Conservation (phyloP, 2,797 vertebrate species). For the Cyprinella venusta region DNA sequence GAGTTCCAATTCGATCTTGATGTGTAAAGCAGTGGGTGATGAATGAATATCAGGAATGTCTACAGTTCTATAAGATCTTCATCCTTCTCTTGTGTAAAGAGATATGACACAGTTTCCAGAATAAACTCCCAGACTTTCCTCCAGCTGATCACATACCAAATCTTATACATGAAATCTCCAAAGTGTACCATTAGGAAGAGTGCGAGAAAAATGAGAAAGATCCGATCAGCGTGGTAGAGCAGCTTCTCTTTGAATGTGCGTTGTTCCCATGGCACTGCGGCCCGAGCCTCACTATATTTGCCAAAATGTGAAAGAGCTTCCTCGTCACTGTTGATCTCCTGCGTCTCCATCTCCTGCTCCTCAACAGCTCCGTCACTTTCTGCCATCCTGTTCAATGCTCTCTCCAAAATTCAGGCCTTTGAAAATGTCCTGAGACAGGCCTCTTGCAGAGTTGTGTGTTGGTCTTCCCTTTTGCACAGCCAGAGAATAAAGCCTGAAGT, state of each 20-base stretch:
- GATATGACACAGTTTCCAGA: conserved; percentile 53
- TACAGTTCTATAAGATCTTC: conserved; percentile 75
- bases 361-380: conserved; percentile 57
- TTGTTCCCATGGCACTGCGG: conserved; percentile 72
- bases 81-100: conserved; percentile 69
- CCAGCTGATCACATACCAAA: conserved; percentile 73
- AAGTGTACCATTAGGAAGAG: conserved; percentile 64
- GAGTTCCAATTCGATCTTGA: not conserved
- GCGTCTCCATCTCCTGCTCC: conserved; percentile 57
- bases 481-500: not conserved
- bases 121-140: conserved; percentile 65
- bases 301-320: conserved; percentile 65
- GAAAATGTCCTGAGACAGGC: not conserved
- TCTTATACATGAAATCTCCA: conserved; percentile 71
- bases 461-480: not conserved
- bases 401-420: conserved; percentile 22
- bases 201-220: conserved; percentile 72
- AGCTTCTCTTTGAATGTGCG: conserved; percentile 75
- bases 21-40: not conserved
- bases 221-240: conserved; percentile 71
- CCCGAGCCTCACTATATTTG: conserved; percentile 64
- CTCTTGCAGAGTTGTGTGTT: not conserved
- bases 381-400: conserved; percentile 63
- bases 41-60: not conserved
- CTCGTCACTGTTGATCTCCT: conserved; percentile 61